phyloP scores from a whole-genome alignment of 2,888 invertebrate genomes.

The Leptopilina myrica region DNA sequence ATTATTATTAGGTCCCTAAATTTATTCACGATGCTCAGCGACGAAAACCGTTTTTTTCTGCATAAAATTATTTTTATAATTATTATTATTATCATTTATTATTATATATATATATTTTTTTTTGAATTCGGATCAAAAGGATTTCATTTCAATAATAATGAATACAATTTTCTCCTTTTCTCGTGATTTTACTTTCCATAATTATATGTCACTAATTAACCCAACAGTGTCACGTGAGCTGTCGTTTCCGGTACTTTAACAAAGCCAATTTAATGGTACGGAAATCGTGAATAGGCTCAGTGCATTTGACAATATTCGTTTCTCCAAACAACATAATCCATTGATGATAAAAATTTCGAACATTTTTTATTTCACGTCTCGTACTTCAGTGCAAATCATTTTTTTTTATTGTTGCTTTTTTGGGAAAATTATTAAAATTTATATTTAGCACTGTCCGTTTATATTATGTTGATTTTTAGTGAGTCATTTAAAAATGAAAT shows the following conservation, averaged over 20 bases:
- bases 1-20: too few species aligned
- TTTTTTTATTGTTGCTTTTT: background rate
- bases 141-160: slow-evolving; percentile 41
- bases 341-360: background rate
- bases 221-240: slow-evolving; percentile 33
- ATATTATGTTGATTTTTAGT: background rate
- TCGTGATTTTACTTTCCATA: slow-evolving; percentile 58
- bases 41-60: too few species aligned
- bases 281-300: background rate
- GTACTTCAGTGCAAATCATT: background rate
- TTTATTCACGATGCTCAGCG: too few species aligned
- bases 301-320: slow-evolving; percentile 12
- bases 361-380: background rate
- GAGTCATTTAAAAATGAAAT: background rate
- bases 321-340: background rate
- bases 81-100: too few species aligned
- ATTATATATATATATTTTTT: background rate
- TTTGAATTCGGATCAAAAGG: background rate
- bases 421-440: background rate
- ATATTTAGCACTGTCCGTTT: background rate
- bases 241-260: slow-evolving; percentile 28
- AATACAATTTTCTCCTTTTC: slow-evolving; percentile 60
- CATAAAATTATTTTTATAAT: too few species aligned
- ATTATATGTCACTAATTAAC: slow-evolving; percentile 58
- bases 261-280: slow-evolving; percentile 33